Evolutionary conservation across 1,140 invertebrate genomes (phyloP), one percentile per base, ranked within the genome.

Genomic region (Amphibalanus amphitrite): DNA sequence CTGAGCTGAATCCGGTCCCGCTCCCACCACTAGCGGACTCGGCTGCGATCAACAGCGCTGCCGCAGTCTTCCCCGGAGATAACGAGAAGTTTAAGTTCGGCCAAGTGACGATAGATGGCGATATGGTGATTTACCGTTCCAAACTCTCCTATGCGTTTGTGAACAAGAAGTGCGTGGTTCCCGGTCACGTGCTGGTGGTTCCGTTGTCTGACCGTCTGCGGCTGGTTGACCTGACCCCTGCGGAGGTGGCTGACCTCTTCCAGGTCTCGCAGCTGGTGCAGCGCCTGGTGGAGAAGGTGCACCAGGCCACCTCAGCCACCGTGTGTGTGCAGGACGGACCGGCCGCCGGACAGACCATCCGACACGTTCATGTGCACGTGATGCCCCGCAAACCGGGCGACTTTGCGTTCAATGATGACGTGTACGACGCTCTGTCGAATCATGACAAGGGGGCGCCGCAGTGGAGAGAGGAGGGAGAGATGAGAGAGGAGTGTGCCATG

Each of bases 331-430:
- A 95, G 80, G 89, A 97, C 83, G 94, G 94, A 0, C 80, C 83
- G 10, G 85, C 89, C 75, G 92, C 94, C 8, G 94, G 94, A 23
- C 93, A 94, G 81, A 93, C 90, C 29, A 86, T 83, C 38, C 79
- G 90, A 84, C 92, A 95, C 81, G 84, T 94, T 0, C 92, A 95
- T 81, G 88, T 90, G 72, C 92, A 95, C 79, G 84, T 95, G 71
- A 81, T 94, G 78, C 92, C 92, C 0, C 81, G 91, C 70, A 86
- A 85, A 74, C 74, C 80, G 47, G 86, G 86, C 0, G 92, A 94
- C 80, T 92, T 93, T 78, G 81, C 83, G 67, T 80, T 86, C 64
- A 92, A 92, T 79, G 88, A 94, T 80, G 85, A 91, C 68, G 86
- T 94, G 75, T 93, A 93, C 80, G 77, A 83, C 68, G 82, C 87